phyloP scores from a whole-genome alignment of 2,113 vertebrate species.

The Hyaena hyaena region DNA sequence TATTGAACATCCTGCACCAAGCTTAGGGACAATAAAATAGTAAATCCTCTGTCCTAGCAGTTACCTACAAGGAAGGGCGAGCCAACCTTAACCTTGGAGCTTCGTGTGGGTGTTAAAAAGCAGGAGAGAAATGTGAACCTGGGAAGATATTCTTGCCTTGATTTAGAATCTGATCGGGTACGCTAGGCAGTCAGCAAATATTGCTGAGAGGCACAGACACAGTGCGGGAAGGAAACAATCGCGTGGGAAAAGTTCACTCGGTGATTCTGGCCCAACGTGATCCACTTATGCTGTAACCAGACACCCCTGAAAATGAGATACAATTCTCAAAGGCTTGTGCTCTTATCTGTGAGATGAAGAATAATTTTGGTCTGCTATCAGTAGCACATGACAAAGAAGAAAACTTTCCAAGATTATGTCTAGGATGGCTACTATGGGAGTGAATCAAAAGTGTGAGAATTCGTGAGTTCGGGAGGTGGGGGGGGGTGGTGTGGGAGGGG shows the following conservation, averaged over 20 bases:
- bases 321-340: conserved; percentile 59
- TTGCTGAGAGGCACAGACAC: conserved; percentile 1
- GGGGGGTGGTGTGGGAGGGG: fast-evolving
- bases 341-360: conserved; percentile 67
- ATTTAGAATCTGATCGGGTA: conserved; percentile 62
- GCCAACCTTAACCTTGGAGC: conserved; percentile 42
- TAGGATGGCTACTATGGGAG: conserved; percentile 35
- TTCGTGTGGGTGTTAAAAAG: not conserved
- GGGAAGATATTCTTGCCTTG: conserved; percentile 69
- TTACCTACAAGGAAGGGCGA: conserved; percentile 32
- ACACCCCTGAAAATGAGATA: conserved; percentile 69
- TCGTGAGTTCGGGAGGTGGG: not conserved
- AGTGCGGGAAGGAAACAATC: not conserved
- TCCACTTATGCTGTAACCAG: conserved; percentile 59
- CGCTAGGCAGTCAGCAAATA: conserved; percentile 63
- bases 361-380: conserved; percentile 72
- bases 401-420: conserved; percentile 70
- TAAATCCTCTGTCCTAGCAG: conserved; percentile 66
- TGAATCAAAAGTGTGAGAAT: conserved; percentile 63
- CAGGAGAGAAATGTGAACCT: conserved; percentile 70
- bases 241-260: conserved; percentile 64
- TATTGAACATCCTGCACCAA: conserved; percentile 61
- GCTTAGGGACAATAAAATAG: conserved; percentile 69
- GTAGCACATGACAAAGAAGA: conserved; percentile 71
- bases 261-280: conserved; percentile 34